Evolutionary conservation across 2,888 invertebrate species (phyloP), one percentile per base, ranked within the genome.

Genomic region (Hydriomena furcata): DNA sequence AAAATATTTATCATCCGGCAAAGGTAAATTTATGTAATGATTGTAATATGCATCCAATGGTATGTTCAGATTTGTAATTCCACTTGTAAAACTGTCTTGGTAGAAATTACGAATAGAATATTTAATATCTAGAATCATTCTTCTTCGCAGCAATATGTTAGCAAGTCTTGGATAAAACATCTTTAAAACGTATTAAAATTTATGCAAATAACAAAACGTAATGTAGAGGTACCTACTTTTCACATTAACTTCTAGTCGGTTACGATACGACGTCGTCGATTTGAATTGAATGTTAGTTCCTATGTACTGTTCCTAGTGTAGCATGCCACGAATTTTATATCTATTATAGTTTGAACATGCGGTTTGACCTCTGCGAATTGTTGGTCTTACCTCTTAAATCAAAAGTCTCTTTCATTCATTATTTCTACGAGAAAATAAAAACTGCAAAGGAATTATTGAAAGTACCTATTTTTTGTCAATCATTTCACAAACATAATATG

Each of bases 1-100:
- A 68, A 94, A 92, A 24, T 92, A 76, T 64, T 92, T 92, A 60
- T 92, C 83, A 44, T 88, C 82, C 2, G 93, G 92, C 52, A 92
- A 78, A 7, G 91, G 87, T 55, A 94, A 81, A 55, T 73, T 73
- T 25, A 76, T 58, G 54, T 77, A 84, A 57, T 85, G 83, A 40
- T 74, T 54, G 40, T 66, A 82, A 44, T 73, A 68, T 0, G 76
- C 63, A 55, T 79, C 66, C 36, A 75, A 27, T 6, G 84, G 81
- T 10, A 58, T 48, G 27, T 62, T 61, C 1, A 55, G 24, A 47
- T 65, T 71, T 1, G 68, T 49, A 4, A 61, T 44, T 17, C 82
- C 84, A 37, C 60, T 49, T 3, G 68, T 64, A 46, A 69, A 70
- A 52, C 45, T 65, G 24, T 70, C 65, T 58, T 71, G 63, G 30